Conservation (phyloP, 2,113 vertebrate genomes). For the Falcunculus frontatus region DNA sequence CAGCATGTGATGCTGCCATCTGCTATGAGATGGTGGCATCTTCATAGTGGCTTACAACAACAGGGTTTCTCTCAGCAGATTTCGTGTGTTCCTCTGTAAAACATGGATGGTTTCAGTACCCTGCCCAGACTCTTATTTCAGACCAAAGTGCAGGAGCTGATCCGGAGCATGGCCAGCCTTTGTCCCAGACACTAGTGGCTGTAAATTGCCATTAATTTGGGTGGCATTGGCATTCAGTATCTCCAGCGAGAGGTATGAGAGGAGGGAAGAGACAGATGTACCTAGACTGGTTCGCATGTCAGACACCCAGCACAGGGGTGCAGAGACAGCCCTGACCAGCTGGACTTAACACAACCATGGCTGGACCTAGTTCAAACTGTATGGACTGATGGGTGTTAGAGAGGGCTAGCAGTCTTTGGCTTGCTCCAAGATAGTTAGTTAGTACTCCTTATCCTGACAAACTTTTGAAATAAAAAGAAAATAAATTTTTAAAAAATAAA, state of each 20-base stretch:
- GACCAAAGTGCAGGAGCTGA: not conserved
- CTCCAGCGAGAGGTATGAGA: accelerated
- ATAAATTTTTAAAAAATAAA: not conserved
- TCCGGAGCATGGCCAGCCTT: not conserved
- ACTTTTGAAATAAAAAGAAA: not conserved
- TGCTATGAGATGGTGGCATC: not conserved
- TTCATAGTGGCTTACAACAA: not conserved
- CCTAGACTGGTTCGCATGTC: accelerated
- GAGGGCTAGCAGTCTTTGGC: not conserved
- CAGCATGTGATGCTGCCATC: not conserved
- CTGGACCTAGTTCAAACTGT: not conserved
- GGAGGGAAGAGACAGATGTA: not conserved
- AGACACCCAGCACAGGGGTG: not conserved
- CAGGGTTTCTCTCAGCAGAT: not conserved
- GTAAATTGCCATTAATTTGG: not conserved
- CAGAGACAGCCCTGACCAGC: not conserved
- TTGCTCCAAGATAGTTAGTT: not conserved
- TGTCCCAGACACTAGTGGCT: not conserved
- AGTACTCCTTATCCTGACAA: not conserved
- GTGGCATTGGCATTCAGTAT: not conserved
- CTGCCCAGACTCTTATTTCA: not conserved
- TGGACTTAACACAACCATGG: not conserved
- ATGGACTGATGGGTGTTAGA: not conserved
- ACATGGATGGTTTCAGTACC: not conserved
- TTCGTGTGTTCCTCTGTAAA: not conserved